Evolutionary conservation across 2,797 vertebrate species (phyloP).

Genomic region (Amblyraja radiata): DNA sequence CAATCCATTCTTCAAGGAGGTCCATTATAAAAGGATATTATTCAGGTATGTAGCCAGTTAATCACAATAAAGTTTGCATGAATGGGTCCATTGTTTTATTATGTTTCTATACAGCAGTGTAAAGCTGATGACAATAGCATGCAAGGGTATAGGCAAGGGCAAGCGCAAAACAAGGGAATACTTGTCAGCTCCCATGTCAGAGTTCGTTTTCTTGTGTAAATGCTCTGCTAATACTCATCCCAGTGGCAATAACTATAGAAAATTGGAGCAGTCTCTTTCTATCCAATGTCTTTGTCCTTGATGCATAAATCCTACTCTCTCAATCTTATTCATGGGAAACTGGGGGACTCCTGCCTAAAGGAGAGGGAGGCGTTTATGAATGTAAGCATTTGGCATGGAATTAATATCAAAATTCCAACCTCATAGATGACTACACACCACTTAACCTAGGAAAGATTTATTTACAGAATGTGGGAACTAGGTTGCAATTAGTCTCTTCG

Average conservation of each 20-base stretch:
- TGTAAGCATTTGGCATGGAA: background rate
- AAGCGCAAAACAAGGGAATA: background rate
- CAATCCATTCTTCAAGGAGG: background rate
- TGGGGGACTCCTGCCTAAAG: background rate
- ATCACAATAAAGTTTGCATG: background rate
- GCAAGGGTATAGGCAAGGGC: background rate
- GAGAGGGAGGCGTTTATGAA: background rate
- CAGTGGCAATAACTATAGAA: background rate
- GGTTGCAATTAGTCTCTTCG: background rate
- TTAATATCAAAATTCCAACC: background rate
- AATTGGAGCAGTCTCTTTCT: background rate
- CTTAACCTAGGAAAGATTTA: background rate
- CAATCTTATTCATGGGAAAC: background rate
- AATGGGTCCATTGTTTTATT: background rate
- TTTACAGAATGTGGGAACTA: background rate
- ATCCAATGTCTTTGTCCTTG: background rate
- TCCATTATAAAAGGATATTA: background rate
- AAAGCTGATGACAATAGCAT: background rate
- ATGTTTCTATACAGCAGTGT: background rate
- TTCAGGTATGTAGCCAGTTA: conserved; percentile 22
- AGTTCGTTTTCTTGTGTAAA: background rate
- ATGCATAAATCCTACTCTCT: background rate
- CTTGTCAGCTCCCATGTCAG: background rate
- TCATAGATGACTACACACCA: background rate
- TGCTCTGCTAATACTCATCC: too few relatives aligned